Evolutionary conservation across 2,113 vertebrate genomes (phyloP).

Genomic region (Menura novaehollandiae): DNA sequence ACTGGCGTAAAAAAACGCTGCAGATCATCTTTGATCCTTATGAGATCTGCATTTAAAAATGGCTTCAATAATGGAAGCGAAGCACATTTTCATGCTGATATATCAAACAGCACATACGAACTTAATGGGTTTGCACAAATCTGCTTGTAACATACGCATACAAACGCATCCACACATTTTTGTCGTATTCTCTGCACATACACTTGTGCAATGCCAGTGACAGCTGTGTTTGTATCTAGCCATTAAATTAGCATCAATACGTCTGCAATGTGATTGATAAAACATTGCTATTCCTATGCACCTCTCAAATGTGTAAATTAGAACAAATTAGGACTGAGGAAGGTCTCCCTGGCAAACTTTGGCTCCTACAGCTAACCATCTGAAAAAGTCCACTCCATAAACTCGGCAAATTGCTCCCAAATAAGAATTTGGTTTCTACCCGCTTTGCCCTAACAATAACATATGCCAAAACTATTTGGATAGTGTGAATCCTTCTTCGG

Average conservation of each 20-base stretch:
- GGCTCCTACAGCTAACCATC: neutral
- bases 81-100: neutral
- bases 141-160: neutral
- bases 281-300: neutral
- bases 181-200: neutral
- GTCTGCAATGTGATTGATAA: neutral
- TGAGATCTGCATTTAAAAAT: neutral
- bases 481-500: neutral
- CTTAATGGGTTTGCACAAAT: neutral
- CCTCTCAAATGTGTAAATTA: neutral
- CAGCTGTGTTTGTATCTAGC: neutral
- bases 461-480: neutral
- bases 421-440: neutral
- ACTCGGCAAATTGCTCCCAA: neutral
- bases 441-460: neutral
- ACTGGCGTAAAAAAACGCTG: neutral
- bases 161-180: neutral
- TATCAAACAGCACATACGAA: neutral
- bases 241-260: neutral
- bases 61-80: neutral
- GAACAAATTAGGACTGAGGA: neutral
- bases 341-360: neutral
- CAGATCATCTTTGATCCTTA: neutral
- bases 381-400: neutral
- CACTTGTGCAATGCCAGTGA: neutral